Evolutionary conservation across 2,797 vertebrate genomes (phyloP), one percentile per base, ranked within the genome.

Genomic region (Xiphophorus birchmanni): DNA sequence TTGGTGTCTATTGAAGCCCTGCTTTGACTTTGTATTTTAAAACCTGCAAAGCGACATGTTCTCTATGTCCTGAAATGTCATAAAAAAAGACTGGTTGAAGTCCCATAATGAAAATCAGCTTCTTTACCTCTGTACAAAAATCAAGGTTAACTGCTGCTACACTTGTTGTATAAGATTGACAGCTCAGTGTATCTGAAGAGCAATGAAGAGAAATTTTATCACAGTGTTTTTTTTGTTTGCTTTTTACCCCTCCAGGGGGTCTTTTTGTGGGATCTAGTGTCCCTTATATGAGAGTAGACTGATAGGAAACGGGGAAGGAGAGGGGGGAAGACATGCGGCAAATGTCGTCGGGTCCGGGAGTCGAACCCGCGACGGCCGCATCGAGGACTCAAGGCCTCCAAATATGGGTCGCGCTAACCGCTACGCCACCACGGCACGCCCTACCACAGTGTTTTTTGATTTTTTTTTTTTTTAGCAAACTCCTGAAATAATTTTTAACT

Each of bases 21-120:
- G 37, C 21, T 69, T 69, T 84, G 32, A 81, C 48, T 78, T 40
- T 26, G 2, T 48, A 18, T 58, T 80, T n/a, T 12, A 52, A 76
- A 83, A 44, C 45, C 79, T 58, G 35, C 69, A 88, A 83, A 80
- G 76, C 63, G 9, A 48, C 40, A 76, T n/a, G 5, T 26, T 87
- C 17, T 77, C 47, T 71, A 72, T 84, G 67, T 76, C 50, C 74
- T 63, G 7, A 75, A 37, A 71, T 0, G 0, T 26, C 45, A 17
- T 13, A 74, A 8, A 80, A 47, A 74, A 65, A 77, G 56, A 15
- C 48, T 2, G 4, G 35, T 37, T 65, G 32, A 65, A 65, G 35
- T 32, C 32, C 60, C 32, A 63, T 8, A 63, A 18, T 63, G 35
- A 65, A 37, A 21, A 65, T 80, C 37, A 69, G 50, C 44, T 58